Percentiles rank a stretch among this genome's conserved stretches.
Conservation (phyloP, 2,113 vertebrate species). For the Thymallus thymallus region DNA sequence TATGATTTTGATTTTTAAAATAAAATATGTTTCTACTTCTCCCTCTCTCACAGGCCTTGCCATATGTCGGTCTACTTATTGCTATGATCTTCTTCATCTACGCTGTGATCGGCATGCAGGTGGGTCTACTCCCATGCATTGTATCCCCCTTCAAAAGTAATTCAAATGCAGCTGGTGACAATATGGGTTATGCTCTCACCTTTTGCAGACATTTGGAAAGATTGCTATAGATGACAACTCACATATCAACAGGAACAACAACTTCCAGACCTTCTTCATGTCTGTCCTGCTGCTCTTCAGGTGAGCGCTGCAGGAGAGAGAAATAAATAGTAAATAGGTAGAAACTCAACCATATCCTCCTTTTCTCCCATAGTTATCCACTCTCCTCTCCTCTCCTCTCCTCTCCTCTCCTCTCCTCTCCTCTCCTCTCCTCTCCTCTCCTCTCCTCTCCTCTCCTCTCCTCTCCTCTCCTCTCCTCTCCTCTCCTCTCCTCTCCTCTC, state of each 20-base stretch:
- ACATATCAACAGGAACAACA: constrained; percentile 90
- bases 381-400: too few relatives aligned
- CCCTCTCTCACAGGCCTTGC: constrained; percentile 78
- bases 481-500: too few relatives aligned
- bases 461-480: too few relatives aligned
- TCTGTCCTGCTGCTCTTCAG: constrained; percentile 88
- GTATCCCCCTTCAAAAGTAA: background rate
- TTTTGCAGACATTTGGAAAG: constrained; percentile 85
- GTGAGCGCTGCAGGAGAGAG: constrained; percentile 64
- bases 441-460: too few relatives aligned
- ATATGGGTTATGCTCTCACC: background rate
- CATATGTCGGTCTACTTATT: constrained; percentile 91
- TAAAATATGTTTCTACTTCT: constrained; percentile 60
- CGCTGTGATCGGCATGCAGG: constrained; percentile 95
- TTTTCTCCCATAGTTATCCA: background rate
- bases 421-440: background rate
- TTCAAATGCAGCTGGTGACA: background rate
- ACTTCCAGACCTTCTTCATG: constrained; percentile 93
- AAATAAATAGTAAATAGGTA: too few relatives aligned
- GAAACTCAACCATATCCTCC: too few relatives aligned
- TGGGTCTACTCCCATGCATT: constrained; percentile 25
- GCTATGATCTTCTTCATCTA: constrained; percentile 98
- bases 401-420: too few relatives aligned
- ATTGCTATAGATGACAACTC: constrained; percentile 86
- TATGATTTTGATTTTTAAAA: background rate